Conservation (phyloP, 2,113 vertebrate species). For the Ptychochromis oligacanthus region DNA sequence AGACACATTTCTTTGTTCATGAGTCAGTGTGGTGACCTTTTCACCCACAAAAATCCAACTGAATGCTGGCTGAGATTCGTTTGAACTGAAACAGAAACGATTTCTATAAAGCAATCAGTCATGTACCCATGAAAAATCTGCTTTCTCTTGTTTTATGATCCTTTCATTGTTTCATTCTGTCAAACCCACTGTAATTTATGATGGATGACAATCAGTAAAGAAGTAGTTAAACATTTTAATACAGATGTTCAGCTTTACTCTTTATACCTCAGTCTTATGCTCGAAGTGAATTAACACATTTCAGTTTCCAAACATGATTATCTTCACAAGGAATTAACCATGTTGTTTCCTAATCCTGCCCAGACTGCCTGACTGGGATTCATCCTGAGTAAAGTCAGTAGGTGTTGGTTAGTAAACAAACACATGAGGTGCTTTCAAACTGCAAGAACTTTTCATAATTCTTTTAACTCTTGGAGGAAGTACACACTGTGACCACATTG, state of each 20-base stretch:
- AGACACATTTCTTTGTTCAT: neutral
- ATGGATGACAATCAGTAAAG: neutral
- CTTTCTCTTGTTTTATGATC: neutral
- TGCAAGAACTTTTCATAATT: neutral
- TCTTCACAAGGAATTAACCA: neutral
- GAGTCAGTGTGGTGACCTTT: neutral
- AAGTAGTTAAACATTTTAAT: neutral
- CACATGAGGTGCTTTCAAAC: neutral
- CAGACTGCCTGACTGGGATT: neutral
- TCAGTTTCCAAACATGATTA: neutral
- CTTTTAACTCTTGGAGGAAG: neutral
- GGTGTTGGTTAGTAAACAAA: neutral
- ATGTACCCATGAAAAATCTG: neutral
- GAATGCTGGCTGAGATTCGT: neutral
- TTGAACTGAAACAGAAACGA: neutral
- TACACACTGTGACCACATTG: rapidly evolving
- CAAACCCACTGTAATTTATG: neutral
- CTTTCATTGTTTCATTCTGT: neutral
- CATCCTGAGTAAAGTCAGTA: neutral
- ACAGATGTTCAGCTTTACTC: neutral
- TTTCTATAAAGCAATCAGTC: neutral
- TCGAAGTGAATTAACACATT: neutral
- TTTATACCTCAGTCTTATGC: neutral
- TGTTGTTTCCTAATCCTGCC: neutral
- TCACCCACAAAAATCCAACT: neutral